Percentiles rank a stretch among this genome's conserved stretches.
phyloP scores from a whole-genome alignment of 2,888 invertebrate species.

The Orthonevra nobilis region DNA sequence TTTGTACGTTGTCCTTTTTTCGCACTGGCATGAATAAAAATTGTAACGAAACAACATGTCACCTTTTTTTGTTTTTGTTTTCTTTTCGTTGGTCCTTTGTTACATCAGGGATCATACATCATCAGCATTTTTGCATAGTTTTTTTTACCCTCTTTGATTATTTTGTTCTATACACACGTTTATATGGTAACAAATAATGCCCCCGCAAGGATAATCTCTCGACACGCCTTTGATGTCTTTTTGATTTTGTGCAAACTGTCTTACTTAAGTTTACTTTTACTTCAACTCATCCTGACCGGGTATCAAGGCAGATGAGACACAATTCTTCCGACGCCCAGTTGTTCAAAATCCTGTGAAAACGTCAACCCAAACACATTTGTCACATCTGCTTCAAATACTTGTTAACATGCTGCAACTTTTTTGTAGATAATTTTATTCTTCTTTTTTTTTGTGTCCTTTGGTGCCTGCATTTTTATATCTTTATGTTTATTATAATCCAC shows the following conservation, averaged over 20 bases:
- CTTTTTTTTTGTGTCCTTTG: slow-evolving; percentile 38
- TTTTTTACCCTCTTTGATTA: no score
- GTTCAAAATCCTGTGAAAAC: slow-evolving; percentile 7
- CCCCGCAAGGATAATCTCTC: slow-evolving; percentile 8
- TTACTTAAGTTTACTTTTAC: slow-evolving; percentile 16
- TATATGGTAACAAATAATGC: no score
- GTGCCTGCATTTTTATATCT: slow-evolving; percentile 68
- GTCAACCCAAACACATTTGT: slow-evolving; percentile 57
- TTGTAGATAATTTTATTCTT: slow-evolving; percentile 72
- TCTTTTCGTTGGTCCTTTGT: no score
- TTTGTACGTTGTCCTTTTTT: slow-evolving; percentile 34
- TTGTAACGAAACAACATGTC: slow-evolving; percentile 58
- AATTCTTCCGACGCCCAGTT: slow-evolving; percentile 19
- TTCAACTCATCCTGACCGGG: slow-evolving; percentile 28
- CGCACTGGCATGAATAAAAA: slow-evolving; percentile 35
- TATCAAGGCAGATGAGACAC: slow-evolving; percentile 41
- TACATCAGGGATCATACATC: slow-evolving; percentile 45
- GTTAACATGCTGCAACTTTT: slow-evolving; percentile 60
- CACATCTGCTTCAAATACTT: slow-evolving; percentile 61
- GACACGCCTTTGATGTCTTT: slow-evolving; percentile 63
- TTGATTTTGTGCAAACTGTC: slow-evolving; percentile 52
- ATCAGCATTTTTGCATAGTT: slow-evolving; percentile 61
- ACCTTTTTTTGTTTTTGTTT: no score
- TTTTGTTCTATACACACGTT: neutral
- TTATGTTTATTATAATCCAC: slow-evolving; percentile 70